Evolutionary conservation across 1,140 invertebrate genomes (phyloP).

Genomic region (Drosophila varians): DNA sequence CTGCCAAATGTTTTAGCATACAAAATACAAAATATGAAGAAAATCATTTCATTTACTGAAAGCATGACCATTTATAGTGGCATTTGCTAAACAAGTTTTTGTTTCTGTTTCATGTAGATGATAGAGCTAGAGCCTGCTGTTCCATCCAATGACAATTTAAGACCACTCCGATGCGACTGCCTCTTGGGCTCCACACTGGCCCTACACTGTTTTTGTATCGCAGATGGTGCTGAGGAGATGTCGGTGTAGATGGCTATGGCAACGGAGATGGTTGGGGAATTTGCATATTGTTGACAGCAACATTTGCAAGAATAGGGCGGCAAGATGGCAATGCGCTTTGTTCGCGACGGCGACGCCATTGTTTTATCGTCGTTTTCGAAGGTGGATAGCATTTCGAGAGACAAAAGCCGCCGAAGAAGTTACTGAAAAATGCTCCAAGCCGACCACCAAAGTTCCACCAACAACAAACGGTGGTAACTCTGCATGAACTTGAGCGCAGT

Average conservation of each 20-base stretch:
- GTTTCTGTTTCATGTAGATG: constrained; percentile 1
- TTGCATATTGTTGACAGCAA: constrained; percentile 56
- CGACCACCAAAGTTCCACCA: constrained; percentile 36
- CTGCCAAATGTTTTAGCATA: constrained; percentile 64
- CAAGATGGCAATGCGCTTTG: constrained; percentile 55
- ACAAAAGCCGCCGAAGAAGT: constrained; percentile 74
- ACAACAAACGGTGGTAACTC: constrained; percentile 39
- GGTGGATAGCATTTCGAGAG: constrained; percentile 58
- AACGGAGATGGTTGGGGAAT: constrained; percentile 23
- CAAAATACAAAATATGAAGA: constrained; percentile 65
- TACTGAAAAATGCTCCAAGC: constrained; percentile 55
- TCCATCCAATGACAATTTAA: constrained; percentile 34
- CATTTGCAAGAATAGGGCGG: constrained; percentile 73
- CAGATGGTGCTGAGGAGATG: not conserved
- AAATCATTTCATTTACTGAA: constrained; percentile 73
- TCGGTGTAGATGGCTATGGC: not conserved
- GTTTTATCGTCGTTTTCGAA: constrained; percentile 60
- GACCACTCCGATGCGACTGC: constrained; percentile 1
- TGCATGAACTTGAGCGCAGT: constrained; percentile 77
- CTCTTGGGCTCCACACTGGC: constrained; percentile 10
- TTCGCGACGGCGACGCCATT: constrained; percentile 41
- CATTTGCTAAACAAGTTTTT: constrained; percentile 56
- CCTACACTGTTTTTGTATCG: not conserved
- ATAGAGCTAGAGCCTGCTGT: constrained; percentile 40
- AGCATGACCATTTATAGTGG: constrained; percentile 52